Conservation (phyloP, 2,888 invertebrate species). For the Aphidoletes aphidimyza region DNA sequence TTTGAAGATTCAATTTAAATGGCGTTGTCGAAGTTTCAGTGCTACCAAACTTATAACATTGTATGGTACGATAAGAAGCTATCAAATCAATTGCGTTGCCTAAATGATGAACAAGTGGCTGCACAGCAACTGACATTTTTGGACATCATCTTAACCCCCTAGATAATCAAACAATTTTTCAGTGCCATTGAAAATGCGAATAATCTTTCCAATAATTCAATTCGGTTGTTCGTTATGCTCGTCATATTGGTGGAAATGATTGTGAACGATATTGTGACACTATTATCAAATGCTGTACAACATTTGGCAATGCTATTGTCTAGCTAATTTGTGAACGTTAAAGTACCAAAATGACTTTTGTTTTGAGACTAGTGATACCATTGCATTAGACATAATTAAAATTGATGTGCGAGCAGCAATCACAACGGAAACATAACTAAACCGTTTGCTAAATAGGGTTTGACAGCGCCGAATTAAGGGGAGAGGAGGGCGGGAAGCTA, state of each 20-base stretch:
- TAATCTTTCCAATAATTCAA: not conserved
- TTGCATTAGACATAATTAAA: slow-evolving; percentile 14
- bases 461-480: too few relatives aligned
- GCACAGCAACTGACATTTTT: not conserved
- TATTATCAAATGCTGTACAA: not conserved
- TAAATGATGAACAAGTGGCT: not conserved
- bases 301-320: not conserved
- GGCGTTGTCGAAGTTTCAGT: not conserved
- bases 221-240: not conserved
- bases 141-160: not conserved
- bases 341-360: not conserved
- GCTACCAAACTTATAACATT: not conserved
- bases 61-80: not conserved
- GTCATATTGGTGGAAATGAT: slow-evolving; percentile 7
- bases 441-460: too few relatives aligned
- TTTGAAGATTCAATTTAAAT: not conserved
- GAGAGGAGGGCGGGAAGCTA: too few relatives aligned
- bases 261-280: not conserved
- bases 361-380: not conserved
- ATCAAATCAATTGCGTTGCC: not conserved
- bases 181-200: not conserved
- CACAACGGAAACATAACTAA: not conserved
- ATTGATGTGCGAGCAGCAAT: not conserved
- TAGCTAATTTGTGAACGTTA: not conserved
- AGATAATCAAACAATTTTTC: not conserved